These are phyloP conservation scores for Trissolcus japonicus DNA, from an alignment of 2,888 invertebrate genomes.

Conservation along the genomic window DNA sequence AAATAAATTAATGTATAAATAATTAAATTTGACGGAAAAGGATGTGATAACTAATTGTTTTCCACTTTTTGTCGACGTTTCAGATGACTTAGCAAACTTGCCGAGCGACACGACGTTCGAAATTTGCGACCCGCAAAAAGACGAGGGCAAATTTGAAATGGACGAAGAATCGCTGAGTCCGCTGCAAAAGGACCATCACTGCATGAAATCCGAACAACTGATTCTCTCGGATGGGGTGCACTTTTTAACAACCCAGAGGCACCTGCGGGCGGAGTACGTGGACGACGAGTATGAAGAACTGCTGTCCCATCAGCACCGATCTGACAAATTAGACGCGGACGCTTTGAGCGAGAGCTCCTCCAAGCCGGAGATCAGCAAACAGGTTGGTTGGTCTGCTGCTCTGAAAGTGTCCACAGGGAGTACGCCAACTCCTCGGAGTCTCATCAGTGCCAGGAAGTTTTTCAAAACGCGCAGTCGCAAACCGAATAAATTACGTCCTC, in stretches of 20 bases:
- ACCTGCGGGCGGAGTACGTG: conserved; percentile 57
- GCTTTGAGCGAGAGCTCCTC: conserved; percentile 56
- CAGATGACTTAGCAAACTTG: conserved; percentile 63
- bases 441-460: conserved; percentile 62
- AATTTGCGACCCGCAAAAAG: conserved; percentile 66
- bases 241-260: conserved; percentile 71
- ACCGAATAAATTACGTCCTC: conserved; percentile 54
- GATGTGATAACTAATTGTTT: background rate
- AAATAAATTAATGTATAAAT: background rate
- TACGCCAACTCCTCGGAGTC: conserved; percentile 57
- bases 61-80: conserved; percentile 4
- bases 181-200: conserved; percentile 24
- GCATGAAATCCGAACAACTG: conserved; percentile 62
- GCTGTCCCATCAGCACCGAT: conserved; percentile 20
- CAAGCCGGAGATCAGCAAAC: conserved; percentile 73
- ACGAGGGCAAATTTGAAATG: conserved; percentile 39
- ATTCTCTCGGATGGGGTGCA: conserved; percentile 68
- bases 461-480: conserved; percentile 47
- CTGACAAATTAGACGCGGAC: conserved; percentile 51
- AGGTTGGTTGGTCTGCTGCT: conserved; percentile 71
- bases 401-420: conserved; percentile 58
- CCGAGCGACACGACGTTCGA: conserved; percentile 74
- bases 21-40: background rate
- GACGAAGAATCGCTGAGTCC: conserved; percentile 21
- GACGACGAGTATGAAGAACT: conserved; percentile 31